Conservation (phyloP, 2,888 invertebrate genomes). For the Drosophila siamana region DNA sequence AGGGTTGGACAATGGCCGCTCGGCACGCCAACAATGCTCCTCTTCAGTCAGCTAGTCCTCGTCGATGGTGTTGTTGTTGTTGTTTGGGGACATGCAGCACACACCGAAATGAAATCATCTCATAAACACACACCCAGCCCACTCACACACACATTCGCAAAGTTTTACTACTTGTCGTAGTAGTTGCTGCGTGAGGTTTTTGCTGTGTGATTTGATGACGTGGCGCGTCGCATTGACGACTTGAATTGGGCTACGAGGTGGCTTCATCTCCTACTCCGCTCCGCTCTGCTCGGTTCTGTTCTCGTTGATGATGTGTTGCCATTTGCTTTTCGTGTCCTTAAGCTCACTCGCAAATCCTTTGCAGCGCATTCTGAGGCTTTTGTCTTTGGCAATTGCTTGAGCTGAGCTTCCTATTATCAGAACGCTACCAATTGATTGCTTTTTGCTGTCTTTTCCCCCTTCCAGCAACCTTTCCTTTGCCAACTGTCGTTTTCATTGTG, state of each 20-base stretch:
- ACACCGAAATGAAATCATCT: slow-evolving; percentile 72
- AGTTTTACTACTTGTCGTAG: slow-evolving; percentile 73
- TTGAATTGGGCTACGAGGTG: slow-evolving; percentile 48
- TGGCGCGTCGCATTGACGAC: slow-evolving; percentile 54
- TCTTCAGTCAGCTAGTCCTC: slow-evolving; percentile 8
- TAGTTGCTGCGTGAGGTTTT: slow-evolving; percentile 73
- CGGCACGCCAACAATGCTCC: slow-evolving; percentile 66
- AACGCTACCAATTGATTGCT: slow-evolving; percentile 55
- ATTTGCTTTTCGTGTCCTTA: slow-evolving; percentile 43
- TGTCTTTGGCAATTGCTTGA: slow-evolving; percentile 56
- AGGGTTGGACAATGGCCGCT: slow-evolving; percentile 81
- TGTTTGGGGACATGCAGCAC: slow-evolving; percentile 51
- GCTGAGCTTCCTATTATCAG: slow-evolving; percentile 60
- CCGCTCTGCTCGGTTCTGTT: not conserved
- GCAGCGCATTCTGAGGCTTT: slow-evolving; percentile 53
- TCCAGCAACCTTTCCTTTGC: slow-evolving; percentile 25
- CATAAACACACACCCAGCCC: slow-evolving; percentile 50
- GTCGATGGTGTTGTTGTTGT: no score
- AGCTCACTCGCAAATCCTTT: slow-evolving; percentile 69
- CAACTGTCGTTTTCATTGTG: slow-evolving; percentile 58
- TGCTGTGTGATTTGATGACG: slow-evolving; percentile 75
- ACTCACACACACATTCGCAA: slow-evolving; percentile 17
- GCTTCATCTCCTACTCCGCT: not conserved
- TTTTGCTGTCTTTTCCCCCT: slow-evolving; percentile 16
- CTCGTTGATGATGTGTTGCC: slow-evolving; percentile 64